These are phyloP conservation scores for Holothuria leucospilota DNA, from an alignment of 53 echinoderm and acorn worm genomes.

Conservation along the genomic window DNA sequence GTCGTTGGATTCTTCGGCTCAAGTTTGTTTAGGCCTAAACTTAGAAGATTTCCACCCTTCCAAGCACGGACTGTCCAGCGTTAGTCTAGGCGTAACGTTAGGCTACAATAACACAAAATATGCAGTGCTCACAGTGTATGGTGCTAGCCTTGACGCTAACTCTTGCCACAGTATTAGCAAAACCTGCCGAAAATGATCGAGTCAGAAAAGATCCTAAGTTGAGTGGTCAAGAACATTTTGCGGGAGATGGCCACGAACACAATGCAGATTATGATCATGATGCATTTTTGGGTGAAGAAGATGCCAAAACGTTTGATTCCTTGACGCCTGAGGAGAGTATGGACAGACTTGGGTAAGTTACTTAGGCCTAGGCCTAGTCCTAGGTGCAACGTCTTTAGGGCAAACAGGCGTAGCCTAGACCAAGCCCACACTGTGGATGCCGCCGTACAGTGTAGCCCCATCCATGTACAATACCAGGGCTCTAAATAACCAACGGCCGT, in stretches of 20 bases:
- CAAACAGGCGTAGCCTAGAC: no score
- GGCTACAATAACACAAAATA: background rate
- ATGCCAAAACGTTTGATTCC: conserved; percentile 81
- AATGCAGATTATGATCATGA: conserved; percentile 93
- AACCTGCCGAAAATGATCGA: conserved; percentile 44
- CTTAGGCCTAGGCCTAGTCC: no score
- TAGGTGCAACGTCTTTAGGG: no score
- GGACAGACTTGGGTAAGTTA: conserved; percentile 64
- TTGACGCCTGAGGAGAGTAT: conserved; percentile 88
- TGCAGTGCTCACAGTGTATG: conserved; percentile 32
- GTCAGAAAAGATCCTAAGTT: conserved; percentile 57
- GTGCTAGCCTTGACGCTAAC: conserved; percentile 12
- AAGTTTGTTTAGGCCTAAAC: background rate
- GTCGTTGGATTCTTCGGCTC: background rate
- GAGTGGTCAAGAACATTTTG: conserved; percentile 76
- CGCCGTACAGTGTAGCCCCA: no score
- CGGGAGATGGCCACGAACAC: conserved; percentile 75
- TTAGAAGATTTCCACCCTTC: background rate
- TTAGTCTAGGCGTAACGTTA: background rate
- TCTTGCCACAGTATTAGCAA: conserved; percentile 40
- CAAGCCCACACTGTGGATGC: no score
- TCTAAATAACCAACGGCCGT: no score
- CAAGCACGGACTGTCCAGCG: background rate
- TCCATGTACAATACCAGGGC: no score
- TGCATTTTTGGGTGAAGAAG: conserved; percentile 91